Percentiles rank a stretch among this genome's conserved stretches.
These are phyloP conservation scores for Capromys pilorides DNA, from an alignment of 2,797 vertebrate species.

Conservation along the genomic window DNA sequence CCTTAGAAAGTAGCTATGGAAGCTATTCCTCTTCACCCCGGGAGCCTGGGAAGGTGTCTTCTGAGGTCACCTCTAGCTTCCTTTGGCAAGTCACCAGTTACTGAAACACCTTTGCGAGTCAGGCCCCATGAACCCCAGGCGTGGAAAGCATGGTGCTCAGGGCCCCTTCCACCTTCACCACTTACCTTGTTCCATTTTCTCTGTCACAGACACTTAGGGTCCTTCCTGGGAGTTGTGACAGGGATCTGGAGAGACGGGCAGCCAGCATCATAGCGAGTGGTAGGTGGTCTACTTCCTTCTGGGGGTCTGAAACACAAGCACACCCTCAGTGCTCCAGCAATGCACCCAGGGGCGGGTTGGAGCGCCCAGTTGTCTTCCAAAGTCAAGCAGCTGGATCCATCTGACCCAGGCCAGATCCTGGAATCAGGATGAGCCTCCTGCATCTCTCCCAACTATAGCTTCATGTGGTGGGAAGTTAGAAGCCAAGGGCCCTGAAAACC, in stretches of 20 bases:
- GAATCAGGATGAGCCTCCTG: not conserved
- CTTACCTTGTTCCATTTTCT: constrained; percentile 80
- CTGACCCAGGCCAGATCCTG: not conserved
- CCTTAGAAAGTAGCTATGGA: not conserved
- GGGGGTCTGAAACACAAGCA: constrained; percentile 81
- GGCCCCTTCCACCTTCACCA: not conserved
- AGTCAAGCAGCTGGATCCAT: not conserved
- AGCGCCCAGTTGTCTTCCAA: not conserved
- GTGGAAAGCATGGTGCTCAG: not conserved
- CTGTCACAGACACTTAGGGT: constrained; percentile 68
- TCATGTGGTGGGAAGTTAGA: not conserved
- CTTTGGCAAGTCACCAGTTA: not conserved
- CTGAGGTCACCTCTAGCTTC: not conserved
- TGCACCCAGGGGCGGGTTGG: not conserved
- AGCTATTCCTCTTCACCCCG: not conserved
- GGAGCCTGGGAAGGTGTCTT: not conserved
- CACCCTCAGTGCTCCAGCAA: not conserved
- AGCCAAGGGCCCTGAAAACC: not conserved
- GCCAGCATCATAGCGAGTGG: constrained; percentile 78
- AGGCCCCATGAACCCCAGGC: not conserved
- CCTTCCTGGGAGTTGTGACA: constrained; percentile 78
- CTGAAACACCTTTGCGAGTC: not conserved
- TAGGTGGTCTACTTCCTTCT: not conserved
- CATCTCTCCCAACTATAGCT: not conserved
- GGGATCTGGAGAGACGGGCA: constrained; percentile 80